Evolutionary conservation across 1,140 invertebrate species (phyloP).

Genomic region (Notospermus geniculatus): DNA sequence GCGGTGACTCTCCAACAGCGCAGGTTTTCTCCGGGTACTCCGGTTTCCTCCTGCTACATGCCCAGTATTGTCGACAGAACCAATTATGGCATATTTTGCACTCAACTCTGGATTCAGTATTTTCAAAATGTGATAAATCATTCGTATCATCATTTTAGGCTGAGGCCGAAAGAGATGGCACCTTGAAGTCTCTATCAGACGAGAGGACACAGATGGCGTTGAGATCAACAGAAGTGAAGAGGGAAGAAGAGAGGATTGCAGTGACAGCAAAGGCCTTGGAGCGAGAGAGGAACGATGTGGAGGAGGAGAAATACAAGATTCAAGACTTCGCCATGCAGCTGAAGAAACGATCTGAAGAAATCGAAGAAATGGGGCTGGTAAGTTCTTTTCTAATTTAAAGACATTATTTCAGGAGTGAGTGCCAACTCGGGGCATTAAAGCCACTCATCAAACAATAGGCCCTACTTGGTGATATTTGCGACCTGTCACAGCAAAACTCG

Average conservation of each 20-base stretch:
- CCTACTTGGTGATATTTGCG: too few species aligned
- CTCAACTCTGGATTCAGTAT: too few species aligned
- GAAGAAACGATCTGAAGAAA: constrained; percentile 40
- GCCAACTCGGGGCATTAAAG: too few species aligned
- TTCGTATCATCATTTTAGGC: too few species aligned
- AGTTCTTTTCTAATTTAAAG: neutral
- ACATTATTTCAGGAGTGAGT: neutral
- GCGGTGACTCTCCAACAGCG: too few species aligned
- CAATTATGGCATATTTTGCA: too few species aligned
- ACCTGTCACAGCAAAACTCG: too few species aligned
- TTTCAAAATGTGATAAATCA: too few species aligned
- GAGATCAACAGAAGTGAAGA: constrained; percentile 32
- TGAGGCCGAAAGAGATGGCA: constrained; percentile 46
- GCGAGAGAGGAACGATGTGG: constrained; percentile 30
- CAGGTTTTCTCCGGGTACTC: too few species aligned
- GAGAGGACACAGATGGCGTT: constrained; percentile 33
- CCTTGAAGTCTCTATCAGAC: constrained; percentile 40
- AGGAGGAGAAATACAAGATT: constrained; percentile 42
- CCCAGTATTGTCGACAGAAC: too few species aligned
- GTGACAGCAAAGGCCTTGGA: constrained; percentile 35
- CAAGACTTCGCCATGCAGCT: constrained; percentile 39
- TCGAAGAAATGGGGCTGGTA: constrained; percentile 35
- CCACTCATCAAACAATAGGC: too few species aligned
- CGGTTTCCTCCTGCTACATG: too few species aligned
- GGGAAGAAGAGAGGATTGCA: constrained; percentile 38